Evolutionary conservation across 1,140 invertebrate genomes (phyloP).

Genomic region (Nomia melanderi): DNA sequence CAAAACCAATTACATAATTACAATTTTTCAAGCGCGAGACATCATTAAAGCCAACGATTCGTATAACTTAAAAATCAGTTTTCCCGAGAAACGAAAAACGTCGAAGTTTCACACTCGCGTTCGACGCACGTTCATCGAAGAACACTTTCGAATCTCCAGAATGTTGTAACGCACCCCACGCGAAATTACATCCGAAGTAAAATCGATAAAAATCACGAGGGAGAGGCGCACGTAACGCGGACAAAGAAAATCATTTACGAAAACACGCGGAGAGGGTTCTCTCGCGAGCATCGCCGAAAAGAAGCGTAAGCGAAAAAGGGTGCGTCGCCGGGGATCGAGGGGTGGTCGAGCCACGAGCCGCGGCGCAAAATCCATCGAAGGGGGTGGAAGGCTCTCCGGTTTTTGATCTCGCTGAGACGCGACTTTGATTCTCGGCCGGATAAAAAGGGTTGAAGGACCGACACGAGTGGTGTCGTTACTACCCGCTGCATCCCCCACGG

Average conservation of each 20-base stretch:
- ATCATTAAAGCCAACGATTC: no score
- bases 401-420: constrained; percentile 26
- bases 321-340: background rate
- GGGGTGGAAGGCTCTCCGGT: background rate
- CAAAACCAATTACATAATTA: no score
- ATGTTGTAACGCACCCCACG: no score
- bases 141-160: no score
- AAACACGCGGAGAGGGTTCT: background rate
- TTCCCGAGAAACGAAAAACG: no score
- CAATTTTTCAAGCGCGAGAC: no score
- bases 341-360: background rate
- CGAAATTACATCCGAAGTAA: no score
- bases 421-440: constrained; percentile 27
- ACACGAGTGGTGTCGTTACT: constrained; percentile 46
- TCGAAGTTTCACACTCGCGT: no score
- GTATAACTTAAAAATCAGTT: no score
- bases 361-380: background rate
- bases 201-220: background rate
- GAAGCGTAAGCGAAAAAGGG: background rate
- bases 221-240: background rate
- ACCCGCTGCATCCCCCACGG: background rate
- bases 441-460: constrained; percentile 23
- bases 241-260: background rate
- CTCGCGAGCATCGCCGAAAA: no score
- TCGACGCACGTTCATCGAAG: no score